Conservation (phyloP, 2,797 vertebrate genomes). For the Propithecus perrieri region DNA sequence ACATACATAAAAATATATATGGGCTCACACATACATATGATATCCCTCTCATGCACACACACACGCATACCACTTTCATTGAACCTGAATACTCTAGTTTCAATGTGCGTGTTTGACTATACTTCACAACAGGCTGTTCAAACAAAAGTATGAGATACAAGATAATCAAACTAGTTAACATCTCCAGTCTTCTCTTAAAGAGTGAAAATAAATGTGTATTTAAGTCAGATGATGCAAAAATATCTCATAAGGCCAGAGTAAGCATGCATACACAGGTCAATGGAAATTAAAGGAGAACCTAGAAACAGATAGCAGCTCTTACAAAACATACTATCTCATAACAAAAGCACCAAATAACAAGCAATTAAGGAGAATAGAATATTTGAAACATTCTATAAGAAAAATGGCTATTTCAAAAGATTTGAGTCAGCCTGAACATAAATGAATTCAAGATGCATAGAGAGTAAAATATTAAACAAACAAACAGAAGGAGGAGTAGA, state of each 20-base stretch:
- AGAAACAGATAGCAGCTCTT: neutral
- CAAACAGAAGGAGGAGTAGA: neutral
- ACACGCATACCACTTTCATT: neutral
- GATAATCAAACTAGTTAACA: neutral
- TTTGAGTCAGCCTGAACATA: neutral
- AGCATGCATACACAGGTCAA: neutral
- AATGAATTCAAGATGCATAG: neutral
- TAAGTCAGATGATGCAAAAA: neutral
- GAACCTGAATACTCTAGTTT: neutral
- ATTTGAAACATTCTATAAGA: neutral
- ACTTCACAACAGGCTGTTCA: neutral
- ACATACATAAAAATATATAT: neutral
- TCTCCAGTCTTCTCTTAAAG: neutral
- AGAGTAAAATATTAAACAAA: neutral
- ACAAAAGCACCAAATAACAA: neutral
- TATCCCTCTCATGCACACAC: neutral
- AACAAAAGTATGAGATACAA: neutral
- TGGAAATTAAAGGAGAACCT: neutral
- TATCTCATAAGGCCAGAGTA: neutral
- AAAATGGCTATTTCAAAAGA: neutral
- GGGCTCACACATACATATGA: neutral
- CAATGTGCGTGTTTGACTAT: neutral
- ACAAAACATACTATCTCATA: neutral
- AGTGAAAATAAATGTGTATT: neutral
- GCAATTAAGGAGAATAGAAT: too few species aligned